These are phyloP conservation scores for Takifugu bimaculatus DNA, from an alignment of 2,113 vertebrate genomes.

Conservation along the genomic window DNA sequence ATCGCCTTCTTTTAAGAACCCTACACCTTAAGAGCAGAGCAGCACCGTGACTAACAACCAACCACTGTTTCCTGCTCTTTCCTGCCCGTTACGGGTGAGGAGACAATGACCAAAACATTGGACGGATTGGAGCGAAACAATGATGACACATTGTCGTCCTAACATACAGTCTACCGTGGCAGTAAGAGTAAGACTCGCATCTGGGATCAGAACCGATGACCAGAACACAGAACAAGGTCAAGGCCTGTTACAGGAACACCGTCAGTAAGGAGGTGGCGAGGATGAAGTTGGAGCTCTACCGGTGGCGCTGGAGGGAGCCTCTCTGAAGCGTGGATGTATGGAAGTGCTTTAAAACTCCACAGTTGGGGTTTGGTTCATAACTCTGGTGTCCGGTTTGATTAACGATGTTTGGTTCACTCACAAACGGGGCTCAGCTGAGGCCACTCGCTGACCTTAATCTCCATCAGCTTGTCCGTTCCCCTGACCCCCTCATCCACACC, in stretches of 20 bases:
- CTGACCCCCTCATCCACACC: slow-evolving; percentile 45
- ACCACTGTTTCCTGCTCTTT: slow-evolving; percentile 60
- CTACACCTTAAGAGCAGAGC: slow-evolving; percentile 45
- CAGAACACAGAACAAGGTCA: slow-evolving; percentile 36
- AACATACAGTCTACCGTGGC: slow-evolving; percentile 11
- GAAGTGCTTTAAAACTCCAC: not conserved
- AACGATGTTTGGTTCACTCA: not conserved
- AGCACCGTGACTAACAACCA: slow-evolving; percentile 64
- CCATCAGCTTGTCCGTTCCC: slow-evolving; percentile 26
- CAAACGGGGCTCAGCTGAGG: not conserved
- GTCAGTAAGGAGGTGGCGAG: not conserved
- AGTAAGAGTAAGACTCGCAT: slow-evolving; percentile 17
- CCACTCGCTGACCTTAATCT: slow-evolving; percentile 36
- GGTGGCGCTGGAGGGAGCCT: not conserved
- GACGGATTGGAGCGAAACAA: slow-evolving; percentile 36
- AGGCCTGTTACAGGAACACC: not conserved
- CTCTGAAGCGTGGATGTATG: not conserved
- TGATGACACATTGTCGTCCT: slow-evolving; percentile 23
- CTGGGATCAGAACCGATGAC: slow-evolving; percentile 47
- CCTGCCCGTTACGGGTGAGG: slow-evolving; percentile 36
- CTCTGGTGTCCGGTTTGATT: slow-evolving; percentile 4
- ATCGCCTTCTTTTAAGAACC: slow-evolving; percentile 55
- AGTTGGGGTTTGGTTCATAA: slow-evolving; percentile 1
- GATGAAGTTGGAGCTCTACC: not conserved
- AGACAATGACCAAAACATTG: slow-evolving; percentile 40